These are phyloP conservation scores for Sebastes trivittatus DNA, from an alignment of 2,797 vertebrate species.

Conservation along the genomic window DNA sequence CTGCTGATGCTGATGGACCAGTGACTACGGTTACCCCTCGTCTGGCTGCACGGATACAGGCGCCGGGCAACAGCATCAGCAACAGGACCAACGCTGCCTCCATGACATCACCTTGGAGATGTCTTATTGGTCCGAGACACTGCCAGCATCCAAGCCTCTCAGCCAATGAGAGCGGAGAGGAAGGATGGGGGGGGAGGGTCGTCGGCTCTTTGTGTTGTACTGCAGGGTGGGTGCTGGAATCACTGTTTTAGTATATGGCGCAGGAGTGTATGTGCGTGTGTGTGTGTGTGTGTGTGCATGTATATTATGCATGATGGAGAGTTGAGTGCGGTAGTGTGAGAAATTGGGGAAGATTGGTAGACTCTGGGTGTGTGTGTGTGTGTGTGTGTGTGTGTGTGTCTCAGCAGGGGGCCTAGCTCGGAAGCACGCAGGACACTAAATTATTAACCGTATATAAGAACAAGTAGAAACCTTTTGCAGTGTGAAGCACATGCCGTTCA, in stretches of 20 bases:
- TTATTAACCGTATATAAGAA: conserved; percentile 54
- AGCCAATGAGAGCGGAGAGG: conserved; percentile 57
- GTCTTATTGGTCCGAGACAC: conserved; percentile 65
- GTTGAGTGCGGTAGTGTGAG: conserved; percentile 11
- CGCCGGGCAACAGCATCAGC: conserved; percentile 80
- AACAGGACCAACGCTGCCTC: conserved; percentile 73
- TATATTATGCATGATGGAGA: not conserved
- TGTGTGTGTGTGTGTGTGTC: conserved; percentile 34
- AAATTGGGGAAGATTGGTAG: conserved; percentile 4
- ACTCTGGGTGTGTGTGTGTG: not conserved
- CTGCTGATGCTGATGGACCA: conserved; percentile 45
- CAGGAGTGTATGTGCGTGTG: conserved; percentile 36
- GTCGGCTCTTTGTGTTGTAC: conserved; percentile 66
- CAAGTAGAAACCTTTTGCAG: not conserved
- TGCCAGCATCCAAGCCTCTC: conserved; percentile 67
- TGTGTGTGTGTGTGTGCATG: not conserved
- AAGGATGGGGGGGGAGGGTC: conserved; percentile 56
- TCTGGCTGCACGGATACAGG: conserved; percentile 75
- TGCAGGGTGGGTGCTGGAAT: conserved; percentile 67
- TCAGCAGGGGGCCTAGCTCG: conserved; percentile 47
- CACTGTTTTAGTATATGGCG: conserved; percentile 54
- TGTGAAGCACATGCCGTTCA: not conserved
- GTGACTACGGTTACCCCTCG: conserved; percentile 56
- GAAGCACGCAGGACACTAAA: conserved; percentile 49
- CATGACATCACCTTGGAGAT: conserved; percentile 78